Percentiles rank a stretch among this genome's conserved stretches.
Conservation (phyloP, 1,140 invertebrate genomes). For the Drosophila littoralis region DNA sequence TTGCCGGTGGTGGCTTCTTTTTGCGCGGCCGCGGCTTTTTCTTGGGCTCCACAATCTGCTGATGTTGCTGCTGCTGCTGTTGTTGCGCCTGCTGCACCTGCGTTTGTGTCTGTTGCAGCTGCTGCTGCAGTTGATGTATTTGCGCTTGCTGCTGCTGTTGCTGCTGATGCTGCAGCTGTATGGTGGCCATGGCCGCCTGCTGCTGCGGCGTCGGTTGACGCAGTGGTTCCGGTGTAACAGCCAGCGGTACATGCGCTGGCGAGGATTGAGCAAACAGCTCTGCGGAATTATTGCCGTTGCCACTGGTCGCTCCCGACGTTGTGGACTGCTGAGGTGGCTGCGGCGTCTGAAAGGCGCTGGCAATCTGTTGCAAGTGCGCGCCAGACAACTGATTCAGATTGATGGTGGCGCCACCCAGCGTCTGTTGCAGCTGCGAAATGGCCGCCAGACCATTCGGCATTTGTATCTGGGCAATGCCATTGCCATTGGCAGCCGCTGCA, state of each 20-base stretch:
- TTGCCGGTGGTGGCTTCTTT: constrained; percentile 54
- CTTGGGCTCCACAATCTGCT: constrained; percentile 54
- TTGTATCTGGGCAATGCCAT: constrained; percentile 77
- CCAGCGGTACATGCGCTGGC: constrained; percentile 66
- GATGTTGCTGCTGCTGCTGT: constrained; percentile 44
- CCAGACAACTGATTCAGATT: constrained; percentile 81
- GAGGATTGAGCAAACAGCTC: constrained; percentile 74
- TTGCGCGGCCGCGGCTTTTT: constrained; percentile 77
- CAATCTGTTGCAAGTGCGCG: constrained; percentile 79
- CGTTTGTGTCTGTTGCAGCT: constrained; percentile 67
- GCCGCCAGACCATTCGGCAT: constrained; percentile 83
- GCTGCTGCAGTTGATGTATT: constrained; percentile 71
- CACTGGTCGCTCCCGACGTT: constrained; percentile 27
- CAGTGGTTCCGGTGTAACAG: constrained; percentile 74
- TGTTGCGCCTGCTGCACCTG: constrained; percentile 72
- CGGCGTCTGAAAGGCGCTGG: constrained; percentile 79
- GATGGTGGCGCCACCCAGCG: constrained; percentile 71
- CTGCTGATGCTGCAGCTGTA: constrained; percentile 76
- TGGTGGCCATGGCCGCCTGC: constrained; percentile 65
- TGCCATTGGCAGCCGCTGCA: constrained; percentile 66
- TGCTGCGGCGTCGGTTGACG: constrained; percentile 71
- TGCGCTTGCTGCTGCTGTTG: constrained; percentile 72
- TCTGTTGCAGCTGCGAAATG: constrained; percentile 82
- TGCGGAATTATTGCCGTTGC: constrained; percentile 16
- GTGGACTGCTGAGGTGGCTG: constrained; percentile 52